Base-by-base conservation (phyloP, 2,797 vertebrate genomes). In the Galaxias olidus region DNA sequence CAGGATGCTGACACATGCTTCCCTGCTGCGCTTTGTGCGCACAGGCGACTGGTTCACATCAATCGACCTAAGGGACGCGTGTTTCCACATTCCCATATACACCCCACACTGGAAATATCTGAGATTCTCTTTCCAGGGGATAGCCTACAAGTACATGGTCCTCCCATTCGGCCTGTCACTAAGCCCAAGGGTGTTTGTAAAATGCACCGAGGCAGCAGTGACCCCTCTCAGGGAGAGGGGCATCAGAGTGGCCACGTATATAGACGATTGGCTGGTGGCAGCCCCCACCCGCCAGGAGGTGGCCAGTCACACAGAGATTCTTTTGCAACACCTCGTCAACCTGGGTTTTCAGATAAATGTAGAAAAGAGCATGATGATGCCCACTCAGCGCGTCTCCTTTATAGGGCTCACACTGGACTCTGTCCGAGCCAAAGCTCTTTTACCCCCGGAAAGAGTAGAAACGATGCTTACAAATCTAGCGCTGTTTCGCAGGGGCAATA, bases 311-410 rank as follows among this genome's bases (percentile, higher is more conserved):
- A 71, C 57, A 4, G 10, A 14, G 9, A 15, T 55, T n/a, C 50
- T 71, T 1, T 8, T 18, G 14, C 40, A 45, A 17, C 57, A 65
- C 14, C 43, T 60, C 49, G 18, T 1, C 4, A 7, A 17, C 10
- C 17, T 71, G 57, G 63, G 42, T 15, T 63, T 52, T 12, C 45
- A 4, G 9, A 6, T 66, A n/a, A 62, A 63, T 17, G 11, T 18
- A 12, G 20, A 56, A 43, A 66, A 61, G 47, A 52, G 69, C 15
- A 63, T 47, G 12, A 18, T 50, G 20, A 19, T 11, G 1, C 40
- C 30, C 3, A 5, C 4, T 47, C 55, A 59, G n/a, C 49, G 7
- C 30, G 43, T 59, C 1, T 4, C 40, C 8, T 58, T 66, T 9
- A 58, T 58, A 20, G 55, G 55, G 4, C 15, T 50, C 45, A 41